phyloP scores from a whole-genome alignment of 2,797 vertebrate species.

The Clamator glandarius region DNA sequence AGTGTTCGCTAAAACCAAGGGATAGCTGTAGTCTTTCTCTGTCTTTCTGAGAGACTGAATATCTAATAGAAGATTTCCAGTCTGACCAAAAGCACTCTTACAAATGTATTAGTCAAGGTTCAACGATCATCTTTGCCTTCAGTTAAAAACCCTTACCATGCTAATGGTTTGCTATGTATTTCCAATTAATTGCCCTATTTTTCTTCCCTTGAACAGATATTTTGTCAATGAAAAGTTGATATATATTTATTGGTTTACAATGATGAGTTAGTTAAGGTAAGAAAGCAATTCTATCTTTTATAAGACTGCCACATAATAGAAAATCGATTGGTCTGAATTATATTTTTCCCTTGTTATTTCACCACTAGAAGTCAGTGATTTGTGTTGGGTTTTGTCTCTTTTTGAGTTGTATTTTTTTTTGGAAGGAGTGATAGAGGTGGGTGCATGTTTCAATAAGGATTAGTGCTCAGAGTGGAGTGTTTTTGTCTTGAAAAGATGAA shows the following conservation, averaged over 20 bases:
- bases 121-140: neutral
- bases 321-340: neutral
- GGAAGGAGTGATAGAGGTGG: accelerated
- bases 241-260: neutral
- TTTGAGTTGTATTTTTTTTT: accelerated
- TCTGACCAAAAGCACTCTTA: neutral
- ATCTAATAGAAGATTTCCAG: neutral
- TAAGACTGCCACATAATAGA: neutral
- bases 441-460: neutral
- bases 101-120: neutral
- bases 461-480: accelerated
- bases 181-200: neutral
- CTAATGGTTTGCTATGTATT: neutral
- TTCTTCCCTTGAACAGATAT: neutral
- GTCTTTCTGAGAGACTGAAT: neutral
- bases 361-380: neutral
- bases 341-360: neutral
- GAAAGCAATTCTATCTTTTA: neutral
- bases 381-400: neutral
- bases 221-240: neutral
- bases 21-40: neutral
- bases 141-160: accelerated
- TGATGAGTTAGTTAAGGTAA: neutral
- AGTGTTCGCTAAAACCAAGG: neutral
- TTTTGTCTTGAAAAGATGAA: neutral